Conservation (phyloP, 2,888 invertebrate genomes). For the Smittia aterrima region DNA sequence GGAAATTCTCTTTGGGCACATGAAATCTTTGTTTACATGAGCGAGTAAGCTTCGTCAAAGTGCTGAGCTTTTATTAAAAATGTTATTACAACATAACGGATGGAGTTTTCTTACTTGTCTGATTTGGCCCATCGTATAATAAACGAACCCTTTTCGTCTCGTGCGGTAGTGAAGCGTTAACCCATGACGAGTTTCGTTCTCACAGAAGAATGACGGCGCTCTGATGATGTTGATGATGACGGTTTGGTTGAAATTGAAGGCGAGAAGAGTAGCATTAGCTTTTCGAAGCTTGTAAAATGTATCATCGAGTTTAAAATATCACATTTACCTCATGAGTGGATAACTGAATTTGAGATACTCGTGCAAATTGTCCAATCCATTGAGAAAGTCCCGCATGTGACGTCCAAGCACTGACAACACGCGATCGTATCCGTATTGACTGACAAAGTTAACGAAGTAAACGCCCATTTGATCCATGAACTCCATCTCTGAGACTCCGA, state of each 20-base stretch:
- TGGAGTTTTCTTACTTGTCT: constrained; percentile 62
- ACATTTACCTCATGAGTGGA: constrained; percentile 64
- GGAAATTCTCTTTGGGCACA: not conserved
- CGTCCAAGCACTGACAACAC: constrained; percentile 86
- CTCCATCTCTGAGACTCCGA: constrained; percentile 82
- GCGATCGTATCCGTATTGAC: constrained; percentile 92
- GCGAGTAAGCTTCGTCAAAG: not conserved
- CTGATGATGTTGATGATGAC: constrained; percentile 16
- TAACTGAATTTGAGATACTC: constrained; percentile 96
- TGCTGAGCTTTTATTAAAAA: constrained; percentile 9
- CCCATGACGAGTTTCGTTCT: constrained; percentile 69
- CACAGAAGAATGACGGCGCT: constrained; percentile 40
- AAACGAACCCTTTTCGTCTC: constrained; percentile 88
- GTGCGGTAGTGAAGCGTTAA: constrained; percentile 91
- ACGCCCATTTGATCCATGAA: constrained; percentile 95
- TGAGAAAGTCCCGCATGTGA: constrained; percentile 93
- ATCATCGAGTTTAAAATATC: not conserved
- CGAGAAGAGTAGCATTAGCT: not conserved
- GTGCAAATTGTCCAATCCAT: constrained; percentile 93
- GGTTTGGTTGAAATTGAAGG: not conserved
- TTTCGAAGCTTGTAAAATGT: not conserved
- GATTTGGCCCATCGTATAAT: constrained; percentile 96
- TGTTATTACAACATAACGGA: not conserved
- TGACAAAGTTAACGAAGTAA: constrained; percentile 89
- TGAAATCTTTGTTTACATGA: not conserved